Base-by-base conservation (phyloP, 2,797 vertebrate genomes). In the Micropoecilia bifurca region DNA sequence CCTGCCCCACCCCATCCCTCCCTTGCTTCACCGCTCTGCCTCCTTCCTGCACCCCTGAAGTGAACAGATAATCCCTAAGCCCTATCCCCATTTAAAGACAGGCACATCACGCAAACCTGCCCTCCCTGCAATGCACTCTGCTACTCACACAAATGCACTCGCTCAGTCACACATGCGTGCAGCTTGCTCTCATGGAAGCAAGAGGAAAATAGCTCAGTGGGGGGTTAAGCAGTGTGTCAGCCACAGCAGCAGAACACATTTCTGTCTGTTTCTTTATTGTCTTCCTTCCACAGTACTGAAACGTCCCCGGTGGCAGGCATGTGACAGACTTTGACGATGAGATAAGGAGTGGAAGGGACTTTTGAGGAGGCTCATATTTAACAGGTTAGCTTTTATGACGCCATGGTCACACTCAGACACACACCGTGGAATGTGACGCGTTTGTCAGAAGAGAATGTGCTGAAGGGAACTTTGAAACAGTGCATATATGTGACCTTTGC, bases 31-130 rank as follows among this genome's bases (percentile, higher is more conserved):
- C 77, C 82, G 69, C 75, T 88, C 83, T 80, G 73, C 81, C 83
- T 88, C 82, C 81, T 84, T 89, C 85, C 81, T 91, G 88, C 89
- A 90, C 90, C 90, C 91, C 92, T 89, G 87, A 90, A 93, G 90
- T 91, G 92, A 91, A 89, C 78, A 33, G 84, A 89, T 95, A 95
- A 95, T 95, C 92, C 90, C 90, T 91, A 89, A 92, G 33, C 89
- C 91, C 90, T 85, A 86, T 88, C 86, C 88, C 88, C 82, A 80
- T 91, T 91, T 91, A 90, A 92, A 91, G 81, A 86, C 83, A 74
- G 83, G 80, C 76, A 89, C 87, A 90, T 95, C 92, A 94, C 88
- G 94, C 92, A 88, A 93, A 91, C 93, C 85, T 85, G 82, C 87
- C 68, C 84, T 59, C 80, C 80, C 89, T 87, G 85, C 84, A 88